A percentile compares a stretch with the other conserved stretches of the same genome.
Evolutionary conservation across 2,113 vertebrate species (phyloP).

Genomic region (Urocynchramus pylzowi): DNA sequence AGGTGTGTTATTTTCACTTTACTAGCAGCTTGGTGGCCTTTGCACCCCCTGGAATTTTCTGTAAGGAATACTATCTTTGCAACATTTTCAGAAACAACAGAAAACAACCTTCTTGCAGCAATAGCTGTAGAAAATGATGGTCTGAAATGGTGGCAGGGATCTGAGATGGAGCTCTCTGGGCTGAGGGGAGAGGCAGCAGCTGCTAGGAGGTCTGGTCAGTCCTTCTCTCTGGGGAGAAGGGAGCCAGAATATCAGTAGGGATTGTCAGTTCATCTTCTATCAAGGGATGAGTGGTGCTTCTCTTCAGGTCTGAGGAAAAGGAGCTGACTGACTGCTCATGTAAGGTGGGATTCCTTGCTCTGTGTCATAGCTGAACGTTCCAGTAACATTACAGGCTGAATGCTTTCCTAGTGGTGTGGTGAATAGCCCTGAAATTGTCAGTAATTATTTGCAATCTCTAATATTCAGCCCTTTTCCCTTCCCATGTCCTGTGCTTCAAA

Average conservation of each 20-base stretch:
- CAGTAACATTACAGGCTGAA: neutral
- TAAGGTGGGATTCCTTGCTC: neutral
- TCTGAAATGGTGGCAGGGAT: neutral
- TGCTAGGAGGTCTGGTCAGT: neutral
- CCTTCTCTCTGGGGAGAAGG: neutral
- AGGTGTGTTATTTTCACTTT: neutral
- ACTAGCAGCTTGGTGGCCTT: neutral
- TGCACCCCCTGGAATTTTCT: neutral
- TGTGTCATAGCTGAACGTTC: neutral
- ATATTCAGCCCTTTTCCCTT: neutral
- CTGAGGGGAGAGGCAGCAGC: neutral
- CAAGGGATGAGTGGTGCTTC: neutral
- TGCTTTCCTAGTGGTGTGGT: neutral
- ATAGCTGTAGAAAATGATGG: neutral
- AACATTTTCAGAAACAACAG: neutral
- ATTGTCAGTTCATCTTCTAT: neutral
- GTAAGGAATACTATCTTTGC: neutral
- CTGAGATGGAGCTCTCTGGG: neutral
- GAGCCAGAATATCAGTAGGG: neutral
- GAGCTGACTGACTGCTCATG: neutral
- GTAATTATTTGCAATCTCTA: neutral
- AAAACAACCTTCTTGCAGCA: neutral
- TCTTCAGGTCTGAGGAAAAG: neutral
- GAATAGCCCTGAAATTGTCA: slow-evolving; percentile 21
- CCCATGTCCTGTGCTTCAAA: neutral